A percentile compares a stretch with the other conserved stretches of the same genome.
Conservation (phyloP, 2,113 vertebrate species). For the Campylomormyrus numenius region DNA sequence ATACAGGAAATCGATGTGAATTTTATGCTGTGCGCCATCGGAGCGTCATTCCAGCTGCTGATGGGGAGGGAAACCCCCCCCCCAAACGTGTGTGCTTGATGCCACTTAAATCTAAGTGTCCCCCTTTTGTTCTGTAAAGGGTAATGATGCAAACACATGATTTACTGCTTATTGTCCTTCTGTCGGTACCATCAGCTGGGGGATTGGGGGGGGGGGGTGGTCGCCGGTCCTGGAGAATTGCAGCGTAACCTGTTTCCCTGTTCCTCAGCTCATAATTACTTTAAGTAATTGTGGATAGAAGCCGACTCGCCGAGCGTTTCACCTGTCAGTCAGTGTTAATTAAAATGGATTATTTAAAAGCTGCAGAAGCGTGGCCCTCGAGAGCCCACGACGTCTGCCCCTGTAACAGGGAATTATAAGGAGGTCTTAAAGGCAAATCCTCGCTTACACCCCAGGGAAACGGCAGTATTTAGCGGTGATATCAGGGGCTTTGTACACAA, state of each 20-base stretch:
- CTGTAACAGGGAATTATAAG: not conserved
- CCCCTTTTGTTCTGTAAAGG: not conserved
- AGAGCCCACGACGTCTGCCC: not conserved
- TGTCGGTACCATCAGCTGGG: not conserved
- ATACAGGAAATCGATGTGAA: not conserved
- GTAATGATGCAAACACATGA: not conserved
- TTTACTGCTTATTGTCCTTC: not conserved
- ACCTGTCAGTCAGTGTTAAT: constrained; percentile 7
- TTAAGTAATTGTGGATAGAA: constrained; percentile 4
- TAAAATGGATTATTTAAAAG: constrained; percentile 12
- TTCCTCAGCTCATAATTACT: constrained; percentile 11
- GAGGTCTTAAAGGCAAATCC: constrained; percentile 3
- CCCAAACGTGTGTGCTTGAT: not conserved
- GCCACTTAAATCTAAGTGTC: not conserved
- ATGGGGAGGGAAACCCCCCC: not conserved
- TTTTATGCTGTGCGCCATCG: not conserved
- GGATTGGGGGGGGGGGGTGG: not conserved
- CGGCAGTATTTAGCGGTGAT: not conserved
- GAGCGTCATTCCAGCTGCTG: not conserved
- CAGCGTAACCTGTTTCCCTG: not conserved
- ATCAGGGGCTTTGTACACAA: not conserved
- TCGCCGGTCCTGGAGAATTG: not conserved
- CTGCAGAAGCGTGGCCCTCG: not conserved
- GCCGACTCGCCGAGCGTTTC: not conserved
- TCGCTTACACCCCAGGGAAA: not conserved